Percentiles rank a stretch among this genome's conserved stretches.
These are phyloP conservation scores for Phytoseiulus persimilis DNA, from an alignment of 2,888 invertebrate genomes.

Conservation along the genomic window DNA sequence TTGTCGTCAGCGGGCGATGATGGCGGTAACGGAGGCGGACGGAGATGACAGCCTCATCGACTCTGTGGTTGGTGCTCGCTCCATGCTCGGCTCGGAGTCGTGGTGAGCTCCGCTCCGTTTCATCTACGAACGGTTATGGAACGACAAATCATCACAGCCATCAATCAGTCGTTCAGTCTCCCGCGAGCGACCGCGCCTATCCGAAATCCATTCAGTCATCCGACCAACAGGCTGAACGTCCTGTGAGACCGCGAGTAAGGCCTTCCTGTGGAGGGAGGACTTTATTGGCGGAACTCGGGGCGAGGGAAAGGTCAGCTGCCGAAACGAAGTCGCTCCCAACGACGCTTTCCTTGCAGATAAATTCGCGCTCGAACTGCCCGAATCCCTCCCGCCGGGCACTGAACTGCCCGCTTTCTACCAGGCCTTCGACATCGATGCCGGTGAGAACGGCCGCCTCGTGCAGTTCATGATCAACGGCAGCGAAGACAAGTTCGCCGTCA, in stretches of 20 bases:
- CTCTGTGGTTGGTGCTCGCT: not conserved
- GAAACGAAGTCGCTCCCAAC: no score
- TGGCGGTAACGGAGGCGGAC: not conserved
- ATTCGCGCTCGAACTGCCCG: slow-evolving; percentile 46
- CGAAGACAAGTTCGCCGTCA: slow-evolving; percentile 45
- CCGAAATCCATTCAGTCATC: no score
- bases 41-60: not conserved
- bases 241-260: no score
- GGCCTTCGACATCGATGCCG: slow-evolving; percentile 45
- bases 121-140: no score
- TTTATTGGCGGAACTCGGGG: no score
- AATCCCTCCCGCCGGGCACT: slow-evolving; percentile 46
- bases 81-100: not conserved
- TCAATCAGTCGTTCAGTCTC: no score
- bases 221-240: no score
- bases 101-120: not conserved
- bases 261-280: no score
- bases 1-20: not conserved
- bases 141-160: no score
- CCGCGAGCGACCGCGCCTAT: no score
- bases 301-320: no score
- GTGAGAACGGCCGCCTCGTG: slow-evolving; percentile 45
- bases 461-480: slow-evolving; percentile 43
- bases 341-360: slow-evolving; percentile 40
- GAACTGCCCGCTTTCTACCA: slow-evolving; percentile 45